Percentiles rank a stretch among this genome's conserved stretches.
Conservation (phyloP, 2,888 invertebrate species). For the Alsophila aescularia region DNA sequence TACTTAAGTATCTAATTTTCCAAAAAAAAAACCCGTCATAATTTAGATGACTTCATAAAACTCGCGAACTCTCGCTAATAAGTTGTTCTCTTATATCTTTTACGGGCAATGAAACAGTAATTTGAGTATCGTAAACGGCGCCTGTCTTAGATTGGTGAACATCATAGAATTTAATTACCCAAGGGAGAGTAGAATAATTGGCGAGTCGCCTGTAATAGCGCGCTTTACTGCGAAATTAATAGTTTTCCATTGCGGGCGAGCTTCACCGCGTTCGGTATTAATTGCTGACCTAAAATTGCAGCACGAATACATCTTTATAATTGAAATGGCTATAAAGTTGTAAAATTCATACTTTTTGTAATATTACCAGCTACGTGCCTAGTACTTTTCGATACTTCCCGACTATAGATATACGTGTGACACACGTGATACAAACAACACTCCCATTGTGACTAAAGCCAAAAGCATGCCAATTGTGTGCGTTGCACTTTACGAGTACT, state of each 20-base stretch:
- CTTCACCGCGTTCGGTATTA: conserved; percentile 66
- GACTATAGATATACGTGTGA: too few species aligned
- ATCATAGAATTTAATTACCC: conserved; percentile 80
- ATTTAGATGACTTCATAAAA: conserved; percentile 36
- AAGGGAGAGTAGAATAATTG: conserved; percentile 77
- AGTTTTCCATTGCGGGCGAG: conserved; percentile 70
- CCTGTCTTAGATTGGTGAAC: conserved; percentile 78
- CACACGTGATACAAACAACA: too few species aligned
- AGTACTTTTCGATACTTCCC: not conserved
- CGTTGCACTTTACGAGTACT: too few species aligned
- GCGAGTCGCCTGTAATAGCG: conserved; percentile 74
- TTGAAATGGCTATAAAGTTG: conserved; percentile 46
- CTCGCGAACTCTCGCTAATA: conserved; percentile 49
- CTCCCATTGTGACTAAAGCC: too few species aligned
- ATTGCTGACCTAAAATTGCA: conserved; percentile 66
- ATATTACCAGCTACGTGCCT: not conserved
- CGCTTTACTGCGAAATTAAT: conserved; percentile 79
- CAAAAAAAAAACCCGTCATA: conserved; percentile 15
- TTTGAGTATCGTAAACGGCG: conserved; percentile 77
- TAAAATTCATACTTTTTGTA: not conserved
- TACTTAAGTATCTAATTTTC: conserved; percentile 7
- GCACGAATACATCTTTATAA: conserved; percentile 56
- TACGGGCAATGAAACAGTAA: conserved; percentile 75
- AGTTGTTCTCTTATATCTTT: conserved; percentile 63
- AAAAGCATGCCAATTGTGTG: too few species aligned